Evolutionary conservation across 2,888 invertebrate genomes (phyloP), one percentile per base, ranked within the genome.

Genomic region (Actias luna): DNA sequence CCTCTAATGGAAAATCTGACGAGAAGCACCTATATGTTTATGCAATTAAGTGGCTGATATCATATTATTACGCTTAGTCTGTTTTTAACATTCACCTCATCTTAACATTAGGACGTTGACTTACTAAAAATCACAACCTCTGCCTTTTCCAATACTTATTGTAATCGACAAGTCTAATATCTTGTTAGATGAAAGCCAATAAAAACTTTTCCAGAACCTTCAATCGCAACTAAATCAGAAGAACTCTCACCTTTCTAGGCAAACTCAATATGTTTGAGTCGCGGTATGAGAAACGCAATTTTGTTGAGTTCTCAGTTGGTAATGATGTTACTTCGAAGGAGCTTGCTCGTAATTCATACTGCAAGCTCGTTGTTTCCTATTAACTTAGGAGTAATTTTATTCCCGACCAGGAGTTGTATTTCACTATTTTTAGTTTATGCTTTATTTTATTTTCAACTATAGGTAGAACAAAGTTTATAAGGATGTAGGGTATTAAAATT

Each of bases 261-360:
- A 55, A 29, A 27, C 29, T 29, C 16, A 55, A 29, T 55, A 16
- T 55, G 29, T 8, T n/a, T 5, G 18, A 29, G n/a, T 55, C 18
- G n/a, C 29, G n/a, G n/a, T 29, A 55, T 55, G 29, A 27, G 27
- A 29, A 55, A 55, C n/a, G 29, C 55, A 29, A 55, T 55, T 55
- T 29, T 16, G 14, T 55, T 55, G n/a, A n/a, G 55, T 16, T 55
- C n/a, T 29, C 55, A 22, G 16, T 29, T n/a, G 27, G 55, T 55
- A 55, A 55, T n/a, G n/a, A 29, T n/a, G 27, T 55, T 55, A 55
- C 55, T 55, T 12, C 22, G 55, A n/a, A 55, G 29, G n/a, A 55
- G 29, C 55, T 55, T 55, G 16, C 22, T 50, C 25, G 25, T 29
- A 18, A n/a, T 22, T 18, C 2, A 7, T 39, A 42, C 39, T 42